Evolutionary conservation across 2,888 invertebrate genomes (phyloP).

Genomic region (Melinopterus prodromus): DNA sequence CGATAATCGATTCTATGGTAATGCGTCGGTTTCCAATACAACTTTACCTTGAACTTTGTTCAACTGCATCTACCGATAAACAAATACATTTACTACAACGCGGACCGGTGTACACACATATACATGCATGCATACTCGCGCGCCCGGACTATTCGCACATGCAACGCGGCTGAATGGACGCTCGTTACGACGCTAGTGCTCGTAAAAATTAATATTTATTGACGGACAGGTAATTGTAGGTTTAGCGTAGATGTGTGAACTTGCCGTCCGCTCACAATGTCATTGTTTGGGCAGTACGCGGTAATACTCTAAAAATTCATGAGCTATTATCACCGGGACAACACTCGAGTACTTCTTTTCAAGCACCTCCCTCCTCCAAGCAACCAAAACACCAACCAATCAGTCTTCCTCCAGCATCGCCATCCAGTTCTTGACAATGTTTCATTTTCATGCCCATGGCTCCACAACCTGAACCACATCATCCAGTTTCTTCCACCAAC

Average conservation of each 20-base stretch:
- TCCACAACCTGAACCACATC: too few species aligned
- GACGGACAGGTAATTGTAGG: neutral
- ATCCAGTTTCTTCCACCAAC: too few species aligned
- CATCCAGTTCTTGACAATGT: too few species aligned
- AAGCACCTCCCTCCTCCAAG: too few species aligned
- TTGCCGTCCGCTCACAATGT: neutral
- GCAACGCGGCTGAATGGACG: neutral
- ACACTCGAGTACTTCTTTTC: too few species aligned
- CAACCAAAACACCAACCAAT: too few species aligned
- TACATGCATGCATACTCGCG: neutral
- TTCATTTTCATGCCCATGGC: too few species aligned
- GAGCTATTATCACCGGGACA: neutral
- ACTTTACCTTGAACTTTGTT: slow-evolving; percentile 35
- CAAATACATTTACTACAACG: slow-evolving; percentile 15
- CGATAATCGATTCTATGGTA: slow-evolving; percentile 14
- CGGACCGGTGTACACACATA: neutral
- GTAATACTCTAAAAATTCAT: neutral
- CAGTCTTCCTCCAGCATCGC: too few species aligned
- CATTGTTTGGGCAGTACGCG: neutral
- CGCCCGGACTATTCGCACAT: neutral
- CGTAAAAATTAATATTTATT: neutral
- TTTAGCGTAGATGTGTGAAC: slow-evolving; percentile 12
- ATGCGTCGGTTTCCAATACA: slow-evolving; percentile 13
- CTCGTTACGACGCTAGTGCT: neutral
- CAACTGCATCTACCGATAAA: slow-evolving; percentile 32